Evolutionary conservation across 2,113 vertebrate species (phyloP).

Genomic region (Leptobrachium ailaonicum): DNA sequence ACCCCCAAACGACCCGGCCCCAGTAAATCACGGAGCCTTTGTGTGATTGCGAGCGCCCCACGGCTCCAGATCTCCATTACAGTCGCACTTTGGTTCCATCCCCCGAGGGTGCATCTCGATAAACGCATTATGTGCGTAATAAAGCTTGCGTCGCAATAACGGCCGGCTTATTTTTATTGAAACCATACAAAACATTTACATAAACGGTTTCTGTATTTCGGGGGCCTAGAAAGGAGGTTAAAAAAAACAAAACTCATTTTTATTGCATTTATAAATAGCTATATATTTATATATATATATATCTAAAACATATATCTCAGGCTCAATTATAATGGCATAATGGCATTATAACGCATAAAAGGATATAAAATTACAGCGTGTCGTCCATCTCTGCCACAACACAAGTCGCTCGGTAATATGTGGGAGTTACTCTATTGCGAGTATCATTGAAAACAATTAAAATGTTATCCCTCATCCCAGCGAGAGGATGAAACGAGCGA

Average conservation of each 20-base stretch:
- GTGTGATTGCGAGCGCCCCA: background rate
- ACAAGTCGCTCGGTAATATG: background rate
- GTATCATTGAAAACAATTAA: slow-evolving; percentile 47
- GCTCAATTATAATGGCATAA: slow-evolving; percentile 38
- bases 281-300: no score
- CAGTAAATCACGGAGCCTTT: no score
- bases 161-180: background rate
- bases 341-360: background rate
- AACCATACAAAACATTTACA: slow-evolving; percentile 22
- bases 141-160: background rate
- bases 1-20: no score
- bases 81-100: no score
- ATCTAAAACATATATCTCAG: background rate
- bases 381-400: slow-evolving; percentile 39
- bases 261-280: background rate
- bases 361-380: background rate
- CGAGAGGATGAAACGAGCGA: slow-evolving; percentile 49
- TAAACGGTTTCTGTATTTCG: background rate
- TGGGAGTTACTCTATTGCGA: slow-evolving; percentile 34
- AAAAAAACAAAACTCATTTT: background rate
- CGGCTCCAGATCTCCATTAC: background rate
- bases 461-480: slow-evolving; percentile 54
- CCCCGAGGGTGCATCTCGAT: background rate
- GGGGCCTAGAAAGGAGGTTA: background rate
- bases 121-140: slow-evolving; percentile 4